Conservation (phyloP, 1,140 invertebrate genomes). For the Drosophila arawakana region DNA sequence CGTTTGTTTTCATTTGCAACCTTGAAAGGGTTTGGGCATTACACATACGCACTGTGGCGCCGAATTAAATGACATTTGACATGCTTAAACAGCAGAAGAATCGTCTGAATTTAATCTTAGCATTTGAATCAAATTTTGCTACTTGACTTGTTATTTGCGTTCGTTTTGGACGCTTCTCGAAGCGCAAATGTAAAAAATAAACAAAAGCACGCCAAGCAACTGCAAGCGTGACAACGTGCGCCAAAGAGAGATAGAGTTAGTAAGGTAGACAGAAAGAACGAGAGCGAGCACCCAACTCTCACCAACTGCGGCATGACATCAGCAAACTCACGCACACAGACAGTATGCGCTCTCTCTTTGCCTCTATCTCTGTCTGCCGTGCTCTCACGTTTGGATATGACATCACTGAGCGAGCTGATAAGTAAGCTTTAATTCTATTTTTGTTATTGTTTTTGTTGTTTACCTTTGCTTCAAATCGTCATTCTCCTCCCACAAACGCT, state of each 20-base stretch:
- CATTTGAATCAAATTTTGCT: conserved; percentile 18
- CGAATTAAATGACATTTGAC: conserved; percentile 25
- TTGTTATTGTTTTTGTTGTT: conserved; percentile 29
- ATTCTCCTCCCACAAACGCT: conserved; percentile 93
- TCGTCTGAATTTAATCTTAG: background rate
- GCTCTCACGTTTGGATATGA: conserved; percentile 49
- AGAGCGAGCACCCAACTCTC: conserved; percentile 28
- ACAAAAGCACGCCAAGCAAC: conserved; percentile 45
- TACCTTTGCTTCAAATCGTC: conserved; percentile 94
- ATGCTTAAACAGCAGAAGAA: conserved; percentile 9
- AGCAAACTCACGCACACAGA: conserved; percentile 30
- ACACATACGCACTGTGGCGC: conserved; percentile 23
- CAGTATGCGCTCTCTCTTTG: background rate
- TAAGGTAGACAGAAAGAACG: background rate
- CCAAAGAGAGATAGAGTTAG: conserved; percentile 3
- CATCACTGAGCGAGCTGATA: conserved; percentile 63
- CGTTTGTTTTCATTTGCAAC: conserved; percentile 41
- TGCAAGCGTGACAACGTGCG: background rate
- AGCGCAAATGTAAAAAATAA: conserved; percentile 75
- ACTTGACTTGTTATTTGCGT: conserved; percentile 20
- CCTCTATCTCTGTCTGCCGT: background rate
- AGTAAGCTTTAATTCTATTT: conserved; percentile 24
- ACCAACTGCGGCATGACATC: conserved; percentile 63
- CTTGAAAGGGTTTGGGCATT: conserved; percentile 43
- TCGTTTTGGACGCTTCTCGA: conserved; percentile 59